A percentile compares a stretch with the other conserved stretches of the same genome.
phyloP scores from a whole-genome alignment of 2,797 vertebrate species.

The Hoplostethus atlanticus region DNA sequence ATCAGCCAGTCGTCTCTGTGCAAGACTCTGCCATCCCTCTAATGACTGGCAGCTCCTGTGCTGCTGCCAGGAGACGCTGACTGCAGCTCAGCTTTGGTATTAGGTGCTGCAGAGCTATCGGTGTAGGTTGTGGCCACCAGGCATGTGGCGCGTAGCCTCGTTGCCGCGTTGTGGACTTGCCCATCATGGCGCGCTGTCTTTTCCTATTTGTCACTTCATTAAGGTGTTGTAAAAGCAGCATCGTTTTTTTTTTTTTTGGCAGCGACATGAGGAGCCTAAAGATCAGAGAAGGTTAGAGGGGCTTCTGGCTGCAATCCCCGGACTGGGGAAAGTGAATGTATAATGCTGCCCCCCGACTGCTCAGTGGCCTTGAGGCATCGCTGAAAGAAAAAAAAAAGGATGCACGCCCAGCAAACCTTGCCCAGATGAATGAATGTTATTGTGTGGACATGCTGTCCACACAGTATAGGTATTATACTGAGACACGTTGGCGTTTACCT shows the following conservation, averaged over 20 bases:
- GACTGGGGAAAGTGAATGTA: conserved; percentile 24
- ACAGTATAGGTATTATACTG: conserved; percentile 8
- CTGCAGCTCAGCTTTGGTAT: conserved; percentile 47
- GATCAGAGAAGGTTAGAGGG: conserved; percentile 41
- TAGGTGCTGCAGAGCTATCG: conserved; percentile 40
- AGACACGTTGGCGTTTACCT: conserved; percentile 25
- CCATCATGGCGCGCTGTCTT: conserved; percentile 28
- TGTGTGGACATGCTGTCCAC: conserved; percentile 19
- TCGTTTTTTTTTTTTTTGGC: conserved; percentile 1
- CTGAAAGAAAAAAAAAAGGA: conserved; percentile 29
- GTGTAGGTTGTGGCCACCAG: conserved; percentile 40
- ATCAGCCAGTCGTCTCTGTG: conserved; percentile 47
- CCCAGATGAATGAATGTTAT: conserved; percentile 45
- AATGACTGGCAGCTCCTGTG: conserved; percentile 57
- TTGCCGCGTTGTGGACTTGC: conserved; percentile 29
- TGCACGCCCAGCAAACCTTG: conserved; percentile 37
- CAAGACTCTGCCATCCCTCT: conserved; percentile 47
- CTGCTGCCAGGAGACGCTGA: conserved; percentile 50
- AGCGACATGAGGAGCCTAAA: conserved; percentile 35
- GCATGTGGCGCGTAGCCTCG: conserved; percentile 38
- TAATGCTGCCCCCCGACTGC: too few relatives aligned
- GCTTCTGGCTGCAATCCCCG: conserved; percentile 20
- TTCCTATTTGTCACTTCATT: conserved; percentile 30
- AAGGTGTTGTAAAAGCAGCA: conserved; percentile 21
- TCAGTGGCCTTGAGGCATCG: background rate